Base-by-base conservation (phyloP, 2,888 invertebrate species). In the Rhagium mordax region DNA sequence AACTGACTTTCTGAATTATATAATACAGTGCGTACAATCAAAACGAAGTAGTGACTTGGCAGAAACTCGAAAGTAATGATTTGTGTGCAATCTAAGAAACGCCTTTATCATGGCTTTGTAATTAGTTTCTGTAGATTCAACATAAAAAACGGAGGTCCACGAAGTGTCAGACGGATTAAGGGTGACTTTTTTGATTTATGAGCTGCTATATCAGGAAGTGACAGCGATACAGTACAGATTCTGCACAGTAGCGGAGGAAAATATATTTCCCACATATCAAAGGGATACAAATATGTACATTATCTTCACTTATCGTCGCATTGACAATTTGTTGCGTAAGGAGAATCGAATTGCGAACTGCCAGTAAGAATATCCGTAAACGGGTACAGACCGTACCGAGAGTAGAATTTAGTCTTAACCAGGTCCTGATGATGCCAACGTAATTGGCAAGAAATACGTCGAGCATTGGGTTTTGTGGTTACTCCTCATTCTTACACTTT, bases 171-270 rank as follows among this genome's bases (percentile, higher is more conserved):
- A 77, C 80, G 84, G 85, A 86, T 85, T 84, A 84, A 84, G 87
- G 86, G 86, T 86, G 86, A 84, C 84, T 82, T 86, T 86, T 86
- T 86, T 87, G 87, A 87, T 87, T 87, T 87, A 87, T 86, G 86
- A 83, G 82, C 75, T 80, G 79, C 75, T 82, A 81, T 82, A 83
- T 74, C 81, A 85, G 85, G 85, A 85, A 85, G 84, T 85, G 86
- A 85, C 84, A 77, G 71, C 66, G 83, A 80, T 80, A 83, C 81
- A 79, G 74, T 75, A 79, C 77, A 76, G 79, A 79, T 51, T 69
- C 21, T 8, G 10, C 1, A 20, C 61, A 61, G 49, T 61, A 15
- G 61, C 69, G 61, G 33, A 16, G 47, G 15, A 51, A 29, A 21
- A 21, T 5, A 51, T 51, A 16, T 20, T 20, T 27, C 27, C 10